Evolutionary conservation across 2,888 invertebrate genomes (phyloP).

Genomic region (Selenia dentaria): DNA sequence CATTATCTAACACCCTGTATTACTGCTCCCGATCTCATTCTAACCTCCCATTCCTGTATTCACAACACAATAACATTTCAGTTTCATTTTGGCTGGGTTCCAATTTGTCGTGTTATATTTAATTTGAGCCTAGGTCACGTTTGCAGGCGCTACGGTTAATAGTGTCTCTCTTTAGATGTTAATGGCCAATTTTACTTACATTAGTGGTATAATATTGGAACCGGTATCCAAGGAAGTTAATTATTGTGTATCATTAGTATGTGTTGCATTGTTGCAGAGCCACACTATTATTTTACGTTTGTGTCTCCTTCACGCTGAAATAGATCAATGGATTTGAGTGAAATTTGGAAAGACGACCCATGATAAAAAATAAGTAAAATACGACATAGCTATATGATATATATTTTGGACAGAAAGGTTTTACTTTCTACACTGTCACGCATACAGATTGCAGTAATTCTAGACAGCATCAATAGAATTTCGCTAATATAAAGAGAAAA

Average conservation of each 20-base stretch:
- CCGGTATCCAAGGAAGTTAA: constrained; percentile 3
- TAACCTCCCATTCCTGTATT: constrained; percentile 53
- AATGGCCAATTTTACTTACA: constrained; percentile 16
- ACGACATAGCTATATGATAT: too few relatives aligned
- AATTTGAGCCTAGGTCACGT: constrained; percentile 29
- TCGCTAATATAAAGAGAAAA: too few relatives aligned
- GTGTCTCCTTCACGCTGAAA: too few relatives aligned
- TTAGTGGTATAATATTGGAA: constrained; percentile 10
- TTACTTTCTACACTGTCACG: too few relatives aligned
- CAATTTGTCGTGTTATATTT: constrained; percentile 34
- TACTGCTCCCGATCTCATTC: constrained; percentile 60
- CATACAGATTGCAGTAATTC: too few relatives aligned
- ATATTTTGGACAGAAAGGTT: too few relatives aligned
- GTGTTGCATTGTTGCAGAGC: too few relatives aligned
- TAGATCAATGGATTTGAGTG: too few relatives aligned
- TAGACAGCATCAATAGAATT: too few relatives aligned
- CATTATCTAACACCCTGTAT: constrained; percentile 63
- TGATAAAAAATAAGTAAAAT: too few relatives aligned
- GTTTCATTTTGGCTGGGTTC: constrained; percentile 43
- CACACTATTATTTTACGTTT: too few relatives aligned
- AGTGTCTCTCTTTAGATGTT: constrained; percentile 23
- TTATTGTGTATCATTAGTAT: constrained; percentile 6
- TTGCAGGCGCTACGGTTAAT: constrained; percentile 19
- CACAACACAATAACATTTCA: constrained; percentile 57
- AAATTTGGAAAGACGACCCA: too few relatives aligned